Evolutionary conservation across 2,797 vertebrate species (phyloP).

Genomic region (Phalanger gymnotis): DNA sequence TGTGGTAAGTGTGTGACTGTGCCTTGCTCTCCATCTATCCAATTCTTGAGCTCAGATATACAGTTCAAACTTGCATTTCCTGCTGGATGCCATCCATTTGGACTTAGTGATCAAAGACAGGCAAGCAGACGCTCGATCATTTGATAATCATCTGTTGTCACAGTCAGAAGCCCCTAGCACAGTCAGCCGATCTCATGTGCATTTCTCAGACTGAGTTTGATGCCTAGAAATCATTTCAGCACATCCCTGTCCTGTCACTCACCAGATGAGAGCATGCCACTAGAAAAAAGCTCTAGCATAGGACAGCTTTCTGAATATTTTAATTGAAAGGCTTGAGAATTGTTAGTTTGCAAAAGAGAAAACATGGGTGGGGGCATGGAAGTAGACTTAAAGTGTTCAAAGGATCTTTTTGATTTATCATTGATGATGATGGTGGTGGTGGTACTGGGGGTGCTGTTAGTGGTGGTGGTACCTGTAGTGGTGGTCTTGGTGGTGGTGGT

Average conservation of each 20-base stretch:
- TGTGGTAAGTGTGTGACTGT: not conserved
- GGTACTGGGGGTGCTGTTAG: not conserved
- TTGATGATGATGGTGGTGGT: not conserved
- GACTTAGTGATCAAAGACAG: not conserved
- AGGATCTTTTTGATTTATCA: not conserved
- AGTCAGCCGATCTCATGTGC: not conserved
- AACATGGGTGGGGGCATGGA: not conserved
- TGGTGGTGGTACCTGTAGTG: too few species aligned
- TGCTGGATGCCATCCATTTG: not conserved
- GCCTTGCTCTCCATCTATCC: not conserved
- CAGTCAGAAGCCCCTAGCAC: not conserved
- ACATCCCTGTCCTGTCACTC: not conserved
- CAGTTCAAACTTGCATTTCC: not conserved
- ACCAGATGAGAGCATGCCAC: not conserved
- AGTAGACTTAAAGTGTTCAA: not conserved
- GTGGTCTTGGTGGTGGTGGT: too few species aligned
- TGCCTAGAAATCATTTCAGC: not conserved
- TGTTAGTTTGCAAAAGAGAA: not conserved
- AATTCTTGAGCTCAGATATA: not conserved
- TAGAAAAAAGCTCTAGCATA: not conserved
- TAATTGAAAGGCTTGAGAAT: not conserved
- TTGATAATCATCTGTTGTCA: not conserved
- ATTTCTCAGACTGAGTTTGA: conserved; percentile 17
- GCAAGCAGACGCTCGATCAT: not conserved
- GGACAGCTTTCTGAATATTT: not conserved